These are phyloP conservation scores for Tachystola acroxantha DNA, from an alignment of 2,888 invertebrate genomes.

Conservation along the genomic window DNA sequence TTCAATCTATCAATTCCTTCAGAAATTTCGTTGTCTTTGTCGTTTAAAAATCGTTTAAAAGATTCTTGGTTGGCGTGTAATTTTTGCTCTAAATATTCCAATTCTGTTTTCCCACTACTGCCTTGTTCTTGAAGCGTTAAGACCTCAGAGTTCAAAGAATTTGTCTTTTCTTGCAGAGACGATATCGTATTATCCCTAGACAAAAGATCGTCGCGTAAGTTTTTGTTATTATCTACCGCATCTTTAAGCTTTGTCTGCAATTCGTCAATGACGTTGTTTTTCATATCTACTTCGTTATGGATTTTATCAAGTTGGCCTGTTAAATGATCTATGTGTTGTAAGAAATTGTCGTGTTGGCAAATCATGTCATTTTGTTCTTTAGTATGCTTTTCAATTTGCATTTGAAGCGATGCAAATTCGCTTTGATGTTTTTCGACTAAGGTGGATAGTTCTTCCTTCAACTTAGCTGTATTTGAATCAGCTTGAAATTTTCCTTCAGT, in stretches of 20 bases:
- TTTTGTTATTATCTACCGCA: constrained; percentile 17
- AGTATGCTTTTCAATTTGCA: constrained; percentile 18
- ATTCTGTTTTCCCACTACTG: constrained; percentile 15
- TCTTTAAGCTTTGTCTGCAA: constrained; percentile 16
- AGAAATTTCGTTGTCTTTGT: constrained; percentile 19
- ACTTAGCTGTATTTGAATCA: too few species aligned
- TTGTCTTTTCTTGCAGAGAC: constrained; percentile 18
- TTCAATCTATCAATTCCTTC: constrained; percentile 15
- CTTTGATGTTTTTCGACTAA: constrained; percentile 15
- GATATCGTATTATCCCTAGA: constrained; percentile 19
- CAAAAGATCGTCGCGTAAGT: constrained; percentile 14
- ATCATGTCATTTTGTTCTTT: constrained; percentile 4
- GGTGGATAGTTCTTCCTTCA: constrained; percentile 16
- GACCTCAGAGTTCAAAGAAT: constrained; percentile 9
- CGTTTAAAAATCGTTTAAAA: constrained; percentile 17
- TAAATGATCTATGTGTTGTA: constrained; percentile 9
- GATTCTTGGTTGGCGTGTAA: constrained; percentile 21
- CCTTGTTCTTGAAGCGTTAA: constrained; percentile 5
- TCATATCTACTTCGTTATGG: constrained; percentile 13
- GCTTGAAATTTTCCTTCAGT: constrained; percentile 29
- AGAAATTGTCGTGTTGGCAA: constrained; percentile 9
- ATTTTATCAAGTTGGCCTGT: constrained; percentile 15
- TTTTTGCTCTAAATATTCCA: constrained; percentile 16
- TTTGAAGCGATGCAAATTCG: constrained; percentile 18
- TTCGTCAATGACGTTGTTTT: constrained; percentile 12